Evolutionary conservation across 2,113 vertebrate species (phyloP), one percentile per base, ranked within the genome.

Genomic region (Ammodytes dubius): DNA sequence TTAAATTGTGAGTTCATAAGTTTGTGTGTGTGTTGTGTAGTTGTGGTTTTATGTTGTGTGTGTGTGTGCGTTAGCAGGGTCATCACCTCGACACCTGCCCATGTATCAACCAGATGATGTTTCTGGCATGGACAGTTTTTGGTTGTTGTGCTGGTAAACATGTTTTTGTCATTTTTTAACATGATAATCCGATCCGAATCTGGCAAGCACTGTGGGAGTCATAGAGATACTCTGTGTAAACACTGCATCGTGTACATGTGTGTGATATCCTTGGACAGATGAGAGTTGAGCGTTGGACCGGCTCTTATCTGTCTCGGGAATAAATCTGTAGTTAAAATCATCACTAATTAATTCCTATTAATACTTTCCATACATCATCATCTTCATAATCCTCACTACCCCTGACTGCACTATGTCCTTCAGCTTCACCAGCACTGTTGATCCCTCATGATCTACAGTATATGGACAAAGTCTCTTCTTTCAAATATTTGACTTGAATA

Each of bases 141-240:
- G 81, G 85, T 83, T 88, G 79, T 87, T 81, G 84, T 63, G 74
- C 83, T 84, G 78, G 91, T 94, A 94, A 94, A 95, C 94, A 93
- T 95, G 93, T 93, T 94, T 89, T 89, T 93, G 87, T 85, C 81
- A 69, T 88, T 89, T 92, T 72, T 93, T 92, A 87, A 83, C 91
- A 82, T 52, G 78, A 84, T 93, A 93, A 94, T 92, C 90, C 75
- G 85, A 90, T 89, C 77, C 71, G 88, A 90, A 87, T 91, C 87
- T 92, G 91, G 88, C 92, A 83, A 71, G 75, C 73, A 8, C 68
- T 81, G 77, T 77, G 84, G 67, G 74, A 81, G 74, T 74, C 77
- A 77, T 49, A 70, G 68, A 70, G 84, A 87, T 82, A 65, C 72
- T 60, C 39, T 80, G 73, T 84, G 81, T 79, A 46, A 42, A 65